Percentiles rank a stretch among this genome's conserved stretches.
Evolutionary conservation across 92 coral and sea anemone genomes (phyloP).

Genomic region (Parazoanthus darwini): DNA sequence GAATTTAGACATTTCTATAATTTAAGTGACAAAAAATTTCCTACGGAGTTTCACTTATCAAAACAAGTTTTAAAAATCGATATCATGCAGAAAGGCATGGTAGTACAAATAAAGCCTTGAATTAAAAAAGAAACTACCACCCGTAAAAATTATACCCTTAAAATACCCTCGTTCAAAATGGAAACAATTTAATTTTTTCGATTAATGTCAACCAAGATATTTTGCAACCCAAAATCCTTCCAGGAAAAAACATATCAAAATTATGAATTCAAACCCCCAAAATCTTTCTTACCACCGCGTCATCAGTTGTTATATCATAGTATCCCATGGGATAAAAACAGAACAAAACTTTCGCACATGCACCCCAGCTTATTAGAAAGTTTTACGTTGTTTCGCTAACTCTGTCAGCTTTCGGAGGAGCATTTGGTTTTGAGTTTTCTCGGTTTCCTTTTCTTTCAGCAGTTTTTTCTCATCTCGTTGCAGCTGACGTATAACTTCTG

Average conservation of each 20-base stretch:
- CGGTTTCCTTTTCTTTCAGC: conserved; percentile 51
- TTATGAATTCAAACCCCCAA: background rate
- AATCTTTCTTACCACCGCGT: background rate
- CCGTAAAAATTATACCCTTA: no score
- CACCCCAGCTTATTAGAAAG: background rate
- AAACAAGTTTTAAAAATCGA: no score
- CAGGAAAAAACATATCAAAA: no score
- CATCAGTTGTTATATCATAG: background rate
- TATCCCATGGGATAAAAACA: background rate
- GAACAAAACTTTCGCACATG: background rate
- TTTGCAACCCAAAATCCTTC: background rate
- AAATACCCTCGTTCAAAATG: no score
- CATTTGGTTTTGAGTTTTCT: conserved; percentile 58
- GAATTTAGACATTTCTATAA: no score
- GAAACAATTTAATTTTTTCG: no score
- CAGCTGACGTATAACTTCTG: conserved; percentile 56
- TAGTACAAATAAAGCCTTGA: no score
- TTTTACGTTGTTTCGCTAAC: conserved; percentile 47
- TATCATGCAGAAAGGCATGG: no score
- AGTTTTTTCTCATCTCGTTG: conserved; percentile 66
- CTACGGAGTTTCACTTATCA: background rate
- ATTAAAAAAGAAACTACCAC: no score
- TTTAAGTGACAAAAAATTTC: background rate
- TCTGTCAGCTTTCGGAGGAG: conserved; percentile 63
- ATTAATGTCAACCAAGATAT: no score